phyloP scores from a whole-genome alignment of 2,113 vertebrate genomes.

The Perccottus glenii region DNA sequence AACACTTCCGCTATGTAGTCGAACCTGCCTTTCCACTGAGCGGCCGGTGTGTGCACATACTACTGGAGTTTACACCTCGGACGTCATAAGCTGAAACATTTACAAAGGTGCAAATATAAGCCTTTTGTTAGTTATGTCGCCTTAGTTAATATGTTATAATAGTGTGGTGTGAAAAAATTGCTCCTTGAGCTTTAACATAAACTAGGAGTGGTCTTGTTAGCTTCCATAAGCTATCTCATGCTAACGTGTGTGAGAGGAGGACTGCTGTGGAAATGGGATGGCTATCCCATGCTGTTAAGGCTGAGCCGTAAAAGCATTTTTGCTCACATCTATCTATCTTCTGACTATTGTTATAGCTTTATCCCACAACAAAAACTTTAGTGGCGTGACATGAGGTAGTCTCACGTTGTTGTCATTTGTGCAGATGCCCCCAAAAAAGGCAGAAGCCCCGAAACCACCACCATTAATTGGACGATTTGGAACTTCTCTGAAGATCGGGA shows the following conservation, averaged over 20 bases:
- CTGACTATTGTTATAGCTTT: no score
- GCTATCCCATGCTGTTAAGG: not conserved
- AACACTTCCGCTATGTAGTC: constrained; percentile 64
- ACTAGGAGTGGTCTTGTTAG: constrained; percentile 1
- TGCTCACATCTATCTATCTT: no score
- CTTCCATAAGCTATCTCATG: constrained; percentile 2
- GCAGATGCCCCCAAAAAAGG: constrained; percentile 98
- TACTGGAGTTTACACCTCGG: constrained; percentile 29
- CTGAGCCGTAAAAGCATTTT: no score
- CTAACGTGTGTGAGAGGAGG: constrained; percentile 3
- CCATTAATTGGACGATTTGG: constrained; percentile 96
- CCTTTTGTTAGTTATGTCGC: fast-evolving
- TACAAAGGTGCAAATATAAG: constrained; percentile 37
- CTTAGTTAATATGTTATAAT: not conserved
- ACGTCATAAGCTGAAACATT: constrained; percentile 3
- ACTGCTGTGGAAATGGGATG: not conserved
- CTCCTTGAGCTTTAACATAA: not conserved
- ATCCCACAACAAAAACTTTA: not conserved
- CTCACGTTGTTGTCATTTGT: constrained; percentile 19
- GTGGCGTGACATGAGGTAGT: not conserved
- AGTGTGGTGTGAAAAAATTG: not conserved
- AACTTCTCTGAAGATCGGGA: constrained; percentile 96
- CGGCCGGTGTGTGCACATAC: constrained; percentile 37
- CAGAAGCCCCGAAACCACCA: constrained; percentile 86
- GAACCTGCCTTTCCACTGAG: constrained; percentile 54